These are phyloP conservation scores for Deroptyus accipitrinus DNA, from an alignment of 2,113 vertebrate species.

Conservation along the genomic window DNA sequence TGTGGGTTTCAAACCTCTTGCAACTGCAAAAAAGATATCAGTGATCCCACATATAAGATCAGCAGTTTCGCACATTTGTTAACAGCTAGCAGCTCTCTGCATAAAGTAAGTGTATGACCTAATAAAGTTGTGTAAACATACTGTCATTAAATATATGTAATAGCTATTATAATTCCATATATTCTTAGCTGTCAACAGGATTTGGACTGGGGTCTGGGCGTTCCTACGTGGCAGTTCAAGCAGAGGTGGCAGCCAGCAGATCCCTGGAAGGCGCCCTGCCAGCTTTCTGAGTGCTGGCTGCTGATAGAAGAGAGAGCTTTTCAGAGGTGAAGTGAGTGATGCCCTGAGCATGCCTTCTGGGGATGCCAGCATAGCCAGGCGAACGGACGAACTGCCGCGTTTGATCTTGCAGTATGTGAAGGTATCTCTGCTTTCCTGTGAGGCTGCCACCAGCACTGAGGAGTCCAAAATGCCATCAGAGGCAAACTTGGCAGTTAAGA, in stretches of 20 bases:
- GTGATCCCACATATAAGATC: background rate
- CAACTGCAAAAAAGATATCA: background rate
- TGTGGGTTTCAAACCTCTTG: background rate
- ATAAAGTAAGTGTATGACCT: background rate
- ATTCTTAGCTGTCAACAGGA: conserved; percentile 33
- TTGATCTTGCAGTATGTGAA: background rate
- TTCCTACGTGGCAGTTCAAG: background rate
- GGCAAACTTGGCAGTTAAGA: background rate
- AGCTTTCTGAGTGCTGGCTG: background rate
- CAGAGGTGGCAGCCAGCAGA: background rate
- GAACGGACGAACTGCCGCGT: background rate
- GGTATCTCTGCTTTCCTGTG: background rate
- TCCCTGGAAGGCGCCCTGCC: background rate
- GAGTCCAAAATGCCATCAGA: background rate
- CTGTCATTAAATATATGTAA: background rate
- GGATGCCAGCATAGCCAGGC: fast-evolving
- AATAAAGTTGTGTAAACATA: conserved; percentile 15
- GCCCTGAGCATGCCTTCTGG: background rate
- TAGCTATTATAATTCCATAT: background rate
- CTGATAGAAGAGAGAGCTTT: background rate
- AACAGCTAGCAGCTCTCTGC: background rate
- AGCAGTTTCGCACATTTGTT: conserved; percentile 7
- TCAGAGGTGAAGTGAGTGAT: background rate
- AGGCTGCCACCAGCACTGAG: background rate
- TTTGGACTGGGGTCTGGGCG: background rate